Evolutionary conservation across 2,797 vertebrate genomes (phyloP).

Genomic region (Bradypodion pumilum): DNA sequence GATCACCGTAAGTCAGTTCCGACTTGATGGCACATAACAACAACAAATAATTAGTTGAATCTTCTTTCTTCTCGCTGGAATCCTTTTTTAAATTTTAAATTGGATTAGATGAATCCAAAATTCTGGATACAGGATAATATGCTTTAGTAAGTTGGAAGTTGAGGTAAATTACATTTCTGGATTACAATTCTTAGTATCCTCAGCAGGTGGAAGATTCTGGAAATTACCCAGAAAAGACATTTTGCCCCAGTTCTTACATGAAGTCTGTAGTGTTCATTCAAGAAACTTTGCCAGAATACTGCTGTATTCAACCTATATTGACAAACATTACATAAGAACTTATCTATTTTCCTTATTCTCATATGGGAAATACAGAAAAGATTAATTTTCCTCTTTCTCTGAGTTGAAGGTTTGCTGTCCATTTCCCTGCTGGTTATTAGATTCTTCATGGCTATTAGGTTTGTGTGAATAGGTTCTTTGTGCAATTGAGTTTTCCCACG

Average conservation of each 20-base stretch:
- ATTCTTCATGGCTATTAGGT: conserved; percentile 86
- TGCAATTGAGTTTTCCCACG: conserved; percentile 87
- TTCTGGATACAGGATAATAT: neutral
- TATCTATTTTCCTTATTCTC: neutral
- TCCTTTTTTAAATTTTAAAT: neutral
- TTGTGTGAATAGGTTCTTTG: conserved; percentile 86
- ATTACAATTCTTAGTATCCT: neutral
- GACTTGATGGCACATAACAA: no score
- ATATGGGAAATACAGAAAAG: neutral
- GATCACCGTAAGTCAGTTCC: no score
- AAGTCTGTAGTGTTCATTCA: neutral
- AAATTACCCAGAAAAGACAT: neutral
- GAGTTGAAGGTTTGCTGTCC: conserved; percentile 65
- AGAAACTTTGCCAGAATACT: neutral
- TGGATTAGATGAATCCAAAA: neutral
- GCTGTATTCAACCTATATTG: neutral
- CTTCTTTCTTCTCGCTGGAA: neutral
- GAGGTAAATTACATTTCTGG: neutral
- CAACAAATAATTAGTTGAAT: no score
- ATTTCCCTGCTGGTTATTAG: conserved; percentile 79
- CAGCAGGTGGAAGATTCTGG: neutral
- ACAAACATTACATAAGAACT: neutral
- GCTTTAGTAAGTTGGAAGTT: neutral
- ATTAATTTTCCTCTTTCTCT: conserved; percentile 24
- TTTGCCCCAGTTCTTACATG: neutral